phyloP scores from a whole-genome alignment of 1,140 invertebrate genomes.

The Drosophila chauvacae region DNA sequence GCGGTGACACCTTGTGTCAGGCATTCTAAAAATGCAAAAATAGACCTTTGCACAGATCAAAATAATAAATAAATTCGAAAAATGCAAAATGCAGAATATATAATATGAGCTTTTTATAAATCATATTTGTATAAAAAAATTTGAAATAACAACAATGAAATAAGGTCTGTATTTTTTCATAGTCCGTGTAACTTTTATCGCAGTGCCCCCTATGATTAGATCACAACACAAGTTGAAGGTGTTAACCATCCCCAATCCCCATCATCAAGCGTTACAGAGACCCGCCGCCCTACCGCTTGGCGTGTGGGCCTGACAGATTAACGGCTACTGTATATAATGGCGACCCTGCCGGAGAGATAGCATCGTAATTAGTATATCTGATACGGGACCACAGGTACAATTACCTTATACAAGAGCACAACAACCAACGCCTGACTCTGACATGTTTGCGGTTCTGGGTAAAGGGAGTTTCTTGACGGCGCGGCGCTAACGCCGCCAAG shows the following conservation, averaged over 20 bases:
- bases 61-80: not conserved
- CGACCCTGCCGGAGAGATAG: slow-evolving; percentile 25
- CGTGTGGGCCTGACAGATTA: slow-evolving; percentile 33
- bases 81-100: not conserved
- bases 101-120: not conserved
- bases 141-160: not conserved
- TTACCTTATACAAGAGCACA: slow-evolving; percentile 25
- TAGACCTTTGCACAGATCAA: not conserved
- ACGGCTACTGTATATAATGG: slow-evolving; percentile 14
- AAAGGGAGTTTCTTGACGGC: slow-evolving; percentile 22
- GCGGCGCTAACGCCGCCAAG: slow-evolving; percentile 20
- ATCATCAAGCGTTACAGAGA: slow-evolving; percentile 18
- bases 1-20: slow-evolving; percentile 34
- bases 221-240: slow-evolving; percentile 27
- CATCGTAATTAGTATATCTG: slow-evolving; percentile 29
- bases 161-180: not conserved
- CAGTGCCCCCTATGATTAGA: slow-evolving; percentile 5
- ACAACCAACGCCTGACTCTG: slow-evolving; percentile 27
- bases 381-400: slow-evolving; percentile 4
- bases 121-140: not conserved
- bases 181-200: not conserved
- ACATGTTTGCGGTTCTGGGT: slow-evolving; percentile 38
- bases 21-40: slow-evolving; percentile 11
- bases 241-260: slow-evolving; percentile 23
- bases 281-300: not conserved